These are phyloP conservation scores for Notiomystis cincta DNA, from an alignment of 2,113 vertebrate species.

Conservation along the genomic window DNA sequence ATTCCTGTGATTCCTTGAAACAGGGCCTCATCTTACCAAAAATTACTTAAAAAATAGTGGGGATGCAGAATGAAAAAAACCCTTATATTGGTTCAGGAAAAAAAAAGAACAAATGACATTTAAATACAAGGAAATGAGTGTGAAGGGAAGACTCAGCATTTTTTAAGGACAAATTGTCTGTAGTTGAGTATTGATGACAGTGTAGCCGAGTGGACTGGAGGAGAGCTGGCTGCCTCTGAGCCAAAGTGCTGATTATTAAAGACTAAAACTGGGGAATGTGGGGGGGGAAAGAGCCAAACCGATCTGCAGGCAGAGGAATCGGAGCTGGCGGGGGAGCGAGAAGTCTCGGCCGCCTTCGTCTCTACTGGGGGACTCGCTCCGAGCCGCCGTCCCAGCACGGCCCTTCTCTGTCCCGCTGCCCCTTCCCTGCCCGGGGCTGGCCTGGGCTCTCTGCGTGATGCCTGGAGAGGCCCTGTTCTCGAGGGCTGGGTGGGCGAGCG, in stretches of 20 bases:
- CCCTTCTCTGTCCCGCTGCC: not conserved
- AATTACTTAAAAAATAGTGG: not conserved
- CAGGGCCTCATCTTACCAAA: not conserved
- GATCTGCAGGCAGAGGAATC: not conserved
- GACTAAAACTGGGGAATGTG: not conserved
- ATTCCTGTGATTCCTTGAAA: not conserved
- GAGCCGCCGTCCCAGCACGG: not conserved
- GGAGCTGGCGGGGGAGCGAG: not conserved
- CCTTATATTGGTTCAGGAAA: fast-evolving
- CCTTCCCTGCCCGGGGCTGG: not conserved
- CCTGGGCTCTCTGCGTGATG: fast-evolving
- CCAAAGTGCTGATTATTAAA: not conserved
- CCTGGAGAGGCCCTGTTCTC: not conserved
- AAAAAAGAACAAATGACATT: not conserved
- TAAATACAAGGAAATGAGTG: not conserved
- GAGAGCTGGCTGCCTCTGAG: not conserved
- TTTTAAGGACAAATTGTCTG: not conserved
- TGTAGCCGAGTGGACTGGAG: not conserved
- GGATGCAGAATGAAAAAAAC: not conserved
- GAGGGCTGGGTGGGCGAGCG: not conserved
- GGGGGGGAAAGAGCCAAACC: not conserved
- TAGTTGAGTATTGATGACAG: not conserved
- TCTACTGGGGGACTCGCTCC: too few species aligned
- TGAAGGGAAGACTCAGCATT: not conserved
- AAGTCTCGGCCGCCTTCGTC: not conserved